Percentiles rank a stretch among this genome's conserved stretches.
phyloP scores from a whole-genome alignment of 2,113 vertebrate genomes.

The Gallinago paraguaiae region DNA sequence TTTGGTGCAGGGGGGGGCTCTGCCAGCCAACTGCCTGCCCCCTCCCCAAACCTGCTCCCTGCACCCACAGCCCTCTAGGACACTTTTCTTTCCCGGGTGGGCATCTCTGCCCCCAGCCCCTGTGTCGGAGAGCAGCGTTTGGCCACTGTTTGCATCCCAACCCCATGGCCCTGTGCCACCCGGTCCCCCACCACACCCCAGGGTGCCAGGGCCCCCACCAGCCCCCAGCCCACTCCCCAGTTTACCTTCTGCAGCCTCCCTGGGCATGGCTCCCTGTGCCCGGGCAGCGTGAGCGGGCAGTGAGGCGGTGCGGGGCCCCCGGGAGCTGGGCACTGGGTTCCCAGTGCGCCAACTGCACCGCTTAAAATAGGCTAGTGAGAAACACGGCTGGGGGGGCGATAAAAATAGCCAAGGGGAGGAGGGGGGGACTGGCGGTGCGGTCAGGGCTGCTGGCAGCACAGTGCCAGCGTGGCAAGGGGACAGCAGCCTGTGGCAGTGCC shows the following conservation, averaged over 20 bases:
- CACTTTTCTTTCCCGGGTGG: not conserved
- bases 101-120: not conserved
- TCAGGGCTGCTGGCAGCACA: not conserved
- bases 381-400: slow-evolving; percentile 12
- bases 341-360: slow-evolving; percentile 34
- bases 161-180: accelerated
- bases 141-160: not conserved
- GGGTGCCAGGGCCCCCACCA: not conserved
- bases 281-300: not conserved
- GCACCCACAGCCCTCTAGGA: not conserved
- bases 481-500: not conserved
- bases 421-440: not conserved
- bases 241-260: slow-evolving; percentile 77
- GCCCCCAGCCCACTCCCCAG: not conserved
- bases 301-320: slow-evolving; percentile 1
- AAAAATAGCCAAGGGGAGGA: slow-evolving; percentile 28
- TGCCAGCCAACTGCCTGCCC: not conserved
- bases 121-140: not conserved
- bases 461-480: not conserved
- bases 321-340: slow-evolving; percentile 41
- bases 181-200: accelerated
- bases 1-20: not conserved
- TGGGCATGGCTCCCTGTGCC: slow-evolving; percentile 61
- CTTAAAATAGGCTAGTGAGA: slow-evolving; percentile 77
- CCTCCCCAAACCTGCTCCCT: not conserved